A percentile compares a stretch with the other conserved stretches of the same genome.
phyloP scores from a whole-genome alignment of 2,113 vertebrate genomes.

The Thunnus thynnus region DNA sequence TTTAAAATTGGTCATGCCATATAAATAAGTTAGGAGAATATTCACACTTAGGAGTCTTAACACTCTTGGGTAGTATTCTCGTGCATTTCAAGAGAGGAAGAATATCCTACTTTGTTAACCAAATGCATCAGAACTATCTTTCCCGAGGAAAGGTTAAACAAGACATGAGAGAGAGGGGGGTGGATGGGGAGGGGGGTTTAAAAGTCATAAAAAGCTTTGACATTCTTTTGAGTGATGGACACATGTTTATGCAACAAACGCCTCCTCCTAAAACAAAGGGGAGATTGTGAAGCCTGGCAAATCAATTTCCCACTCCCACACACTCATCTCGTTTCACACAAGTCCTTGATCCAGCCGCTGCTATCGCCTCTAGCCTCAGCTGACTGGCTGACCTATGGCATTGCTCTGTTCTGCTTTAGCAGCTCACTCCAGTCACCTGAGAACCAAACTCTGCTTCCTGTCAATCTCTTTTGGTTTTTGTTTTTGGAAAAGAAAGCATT shows the following conservation, averaged over 20 bases:
- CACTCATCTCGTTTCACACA: constrained; percentile 60
- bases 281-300: constrained; percentile 64
- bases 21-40: constrained; percentile 76
- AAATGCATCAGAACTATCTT: constrained; percentile 70
- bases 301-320: constrained; percentile 81
- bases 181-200: constrained; percentile 36
- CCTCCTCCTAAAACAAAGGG: constrained; percentile 70
- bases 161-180: constrained; percentile 36
- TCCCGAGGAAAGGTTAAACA: constrained; percentile 78
- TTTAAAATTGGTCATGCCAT: constrained; percentile 82
- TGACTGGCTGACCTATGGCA: constrained; percentile 67
- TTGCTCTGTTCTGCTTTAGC: constrained; percentile 55
- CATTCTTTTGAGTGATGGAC: constrained; percentile 81
- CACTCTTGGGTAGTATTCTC: constrained; percentile 61
- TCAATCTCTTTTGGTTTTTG: constrained; percentile 73
- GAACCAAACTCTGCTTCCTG: constrained; percentile 72
- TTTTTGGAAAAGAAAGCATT: constrained; percentile 61
- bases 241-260: constrained; percentile 82
- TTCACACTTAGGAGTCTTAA: constrained; percentile 68
- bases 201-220: constrained; percentile 77
- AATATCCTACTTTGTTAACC: constrained; percentile 72
- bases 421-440: constrained; percentile 67
- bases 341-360: constrained; percentile 70
- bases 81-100: constrained; percentile 67
- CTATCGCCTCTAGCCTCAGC: constrained; percentile 64